Base-by-base conservation (phyloP, 2,113 vertebrate species). In the Syngnathus scovelli region DNA sequence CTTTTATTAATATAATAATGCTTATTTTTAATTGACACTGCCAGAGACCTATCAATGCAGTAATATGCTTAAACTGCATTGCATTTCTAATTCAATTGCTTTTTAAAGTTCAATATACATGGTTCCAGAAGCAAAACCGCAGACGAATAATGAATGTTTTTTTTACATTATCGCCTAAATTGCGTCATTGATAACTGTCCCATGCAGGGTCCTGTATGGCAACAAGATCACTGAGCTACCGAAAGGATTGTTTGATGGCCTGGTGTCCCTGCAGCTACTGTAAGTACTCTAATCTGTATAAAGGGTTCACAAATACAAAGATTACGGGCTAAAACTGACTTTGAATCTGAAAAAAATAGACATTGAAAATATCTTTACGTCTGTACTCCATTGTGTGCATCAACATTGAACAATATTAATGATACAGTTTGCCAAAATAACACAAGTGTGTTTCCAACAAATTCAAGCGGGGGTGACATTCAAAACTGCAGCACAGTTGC, bases 161-260 rank as follows among this genome's bases (percentile, higher is more conserved):
- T 11, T 2, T 27, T 4, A 27, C 23, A 2, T 56, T 4, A 12
- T 56, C 3, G 4, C 10, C 36, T 52, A 52, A 52, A 52, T 52
- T 5, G 19, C 21, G 8, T 21, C 49, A 52, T 38, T 59, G 56
- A 16, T 37, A 36, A 37, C 39, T 44, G 21, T 85, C 52, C 38
- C 74, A 54, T 77, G 62, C 92, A 99, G 96, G 89, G 96, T 99
- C 41, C 92, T 99, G 37, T 99, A 98, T 60, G 96, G 96, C 81
- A 99, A 99, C 92, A 98, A 98, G 92, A 98, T 99, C 88, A 92
- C 95, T 0, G 96, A 99, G 90, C 93, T 99, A 80, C 93, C 96
- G 81, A 98, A 97, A 82, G 96, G 96, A 74, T 90, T 99, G 74
- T 98, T 99, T 87, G 95, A 98, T 78, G 96, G 96, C 80, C 94